Conservation (phyloP, 2,888 invertebrate species). For the Chirona hameri region DNA sequence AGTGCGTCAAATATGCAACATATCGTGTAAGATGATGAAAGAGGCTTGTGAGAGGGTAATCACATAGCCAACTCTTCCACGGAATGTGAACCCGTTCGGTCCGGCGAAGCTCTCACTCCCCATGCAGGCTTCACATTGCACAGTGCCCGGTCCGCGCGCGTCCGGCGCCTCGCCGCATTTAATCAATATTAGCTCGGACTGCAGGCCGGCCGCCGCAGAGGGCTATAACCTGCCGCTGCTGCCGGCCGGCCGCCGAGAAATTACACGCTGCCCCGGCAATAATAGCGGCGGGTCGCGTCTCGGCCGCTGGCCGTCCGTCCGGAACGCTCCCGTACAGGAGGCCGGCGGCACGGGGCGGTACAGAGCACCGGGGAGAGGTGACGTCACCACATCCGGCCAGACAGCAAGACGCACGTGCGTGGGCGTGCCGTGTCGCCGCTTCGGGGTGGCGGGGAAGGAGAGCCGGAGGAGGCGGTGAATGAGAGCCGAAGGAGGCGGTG, state of each 20-base stretch:
- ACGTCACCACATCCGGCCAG: not conserved
- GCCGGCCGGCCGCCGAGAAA: not conserved
- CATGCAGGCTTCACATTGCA: not conserved
- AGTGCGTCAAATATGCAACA: too few species aligned
- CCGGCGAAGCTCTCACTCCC: too few species aligned
- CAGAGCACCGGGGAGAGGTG: not conserved
- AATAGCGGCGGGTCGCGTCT: not conserved
- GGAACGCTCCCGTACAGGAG: not conserved
- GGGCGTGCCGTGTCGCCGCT: too few species aligned
- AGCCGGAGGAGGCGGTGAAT: too few species aligned
- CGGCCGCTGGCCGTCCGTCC: not conserved
- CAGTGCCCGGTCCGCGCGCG: not conserved
- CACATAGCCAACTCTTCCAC: not conserved
- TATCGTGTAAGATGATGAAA: too few species aligned
- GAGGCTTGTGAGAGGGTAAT: too few species aligned
- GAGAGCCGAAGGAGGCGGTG: too few species aligned
- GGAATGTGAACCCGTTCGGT: not conserved
- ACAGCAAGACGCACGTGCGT: not conserved
- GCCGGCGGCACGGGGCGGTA: not conserved
- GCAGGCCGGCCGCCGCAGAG: not conserved
- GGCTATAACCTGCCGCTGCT: not conserved
- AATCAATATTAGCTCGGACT: not conserved
- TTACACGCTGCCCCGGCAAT: not conserved
- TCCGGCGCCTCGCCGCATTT: not conserved
- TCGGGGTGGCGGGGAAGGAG: too few species aligned